Evolutionary conservation across 2,888 invertebrate species (phyloP).

Genomic region (Agrenia bidenticulata): DNA sequence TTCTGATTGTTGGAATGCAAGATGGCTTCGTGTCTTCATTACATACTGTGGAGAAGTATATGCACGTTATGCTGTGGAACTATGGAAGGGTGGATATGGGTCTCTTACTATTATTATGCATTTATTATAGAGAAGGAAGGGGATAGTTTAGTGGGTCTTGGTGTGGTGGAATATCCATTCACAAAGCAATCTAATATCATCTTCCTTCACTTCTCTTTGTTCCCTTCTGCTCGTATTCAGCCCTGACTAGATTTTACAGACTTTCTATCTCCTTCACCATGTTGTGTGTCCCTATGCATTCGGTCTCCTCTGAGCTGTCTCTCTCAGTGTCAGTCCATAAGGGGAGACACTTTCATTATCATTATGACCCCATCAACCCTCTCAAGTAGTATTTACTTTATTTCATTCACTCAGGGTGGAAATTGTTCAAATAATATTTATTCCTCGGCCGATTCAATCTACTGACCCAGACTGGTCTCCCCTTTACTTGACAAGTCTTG

Average conservation of each 20-base stretch:
- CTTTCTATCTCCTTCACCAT: too few species aligned
- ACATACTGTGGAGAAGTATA: neutral
- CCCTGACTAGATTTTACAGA: neutral
- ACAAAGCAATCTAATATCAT: conserved; percentile 8
- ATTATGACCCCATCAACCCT: conserved; percentile 40
- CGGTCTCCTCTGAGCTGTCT: conserved; percentile 4
- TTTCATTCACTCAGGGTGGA: conserved; percentile 17
- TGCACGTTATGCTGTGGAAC: too few species aligned
- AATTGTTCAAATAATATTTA: conserved; percentile 19
- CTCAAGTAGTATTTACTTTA: conserved; percentile 15
- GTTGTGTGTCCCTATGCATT: too few species aligned
- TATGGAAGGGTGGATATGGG: too few species aligned
- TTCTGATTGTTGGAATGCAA: neutral
- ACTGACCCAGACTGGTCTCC: conserved; percentile 6
- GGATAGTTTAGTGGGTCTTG: too few species aligned
- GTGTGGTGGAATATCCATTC: too few species aligned
- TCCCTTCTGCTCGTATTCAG: neutral
- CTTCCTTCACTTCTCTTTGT: conserved; percentile 1
- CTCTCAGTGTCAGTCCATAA: conserved; percentile 7
- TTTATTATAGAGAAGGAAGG: too few species aligned
- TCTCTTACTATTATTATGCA: too few species aligned
- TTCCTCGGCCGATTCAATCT: conserved; percentile 20
- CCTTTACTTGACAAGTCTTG: neutral
- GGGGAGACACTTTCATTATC: conserved; percentile 44
- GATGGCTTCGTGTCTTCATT: neutral